These are phyloP conservation scores for Ennomos fuscantarius DNA, from an alignment of 2,888 invertebrate species.

Conservation along the genomic window DNA sequence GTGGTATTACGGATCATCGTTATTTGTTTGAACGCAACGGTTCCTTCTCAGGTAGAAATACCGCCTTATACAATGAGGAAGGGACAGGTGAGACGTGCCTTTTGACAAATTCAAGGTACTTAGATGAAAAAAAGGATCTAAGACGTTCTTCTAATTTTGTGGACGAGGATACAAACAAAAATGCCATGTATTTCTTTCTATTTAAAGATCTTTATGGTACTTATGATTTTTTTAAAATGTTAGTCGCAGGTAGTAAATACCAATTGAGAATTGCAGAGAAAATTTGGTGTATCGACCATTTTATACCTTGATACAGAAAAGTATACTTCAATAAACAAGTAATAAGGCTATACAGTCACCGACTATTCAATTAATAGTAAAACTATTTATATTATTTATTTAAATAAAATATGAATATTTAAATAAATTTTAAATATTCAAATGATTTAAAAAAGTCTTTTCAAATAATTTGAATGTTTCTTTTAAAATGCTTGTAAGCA, in stretches of 20 bases:
- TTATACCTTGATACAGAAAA: background rate
- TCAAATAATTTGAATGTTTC: too few species aligned
- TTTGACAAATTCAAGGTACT: conserved; percentile 33
- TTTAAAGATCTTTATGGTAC: conserved; percentile 1
- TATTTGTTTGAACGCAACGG: conserved; percentile 28
- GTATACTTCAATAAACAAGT: too few species aligned
- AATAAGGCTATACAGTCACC: too few species aligned
- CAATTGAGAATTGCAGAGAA: conserved; percentile 13
- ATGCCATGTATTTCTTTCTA: background rate
- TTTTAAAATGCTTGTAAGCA: background rate
- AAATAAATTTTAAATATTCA: too few species aligned
- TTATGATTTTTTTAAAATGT: conserved; percentile 10
- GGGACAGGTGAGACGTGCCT: conserved; percentile 37
- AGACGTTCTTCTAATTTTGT: conserved; percentile 5
- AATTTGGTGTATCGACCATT: conserved; percentile 1
- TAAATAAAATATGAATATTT: too few species aligned
- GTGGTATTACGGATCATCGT: conserved; percentile 4
- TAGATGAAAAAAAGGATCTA: conserved; percentile 28
- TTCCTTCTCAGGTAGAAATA: conserved; percentile 32
- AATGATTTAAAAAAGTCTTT: background rate
- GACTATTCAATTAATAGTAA: too few species aligned
- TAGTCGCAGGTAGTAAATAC: conserved; percentile 20
- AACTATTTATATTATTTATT: too few species aligned
- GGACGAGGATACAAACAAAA: conserved; percentile 5
- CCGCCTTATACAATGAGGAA: conserved; percentile 28